Evolutionary conservation across 1,140 invertebrate genomes (phyloP), one percentile per base, ranked within the genome.

Genomic region (Zaprionus kolodkinae): DNA sequence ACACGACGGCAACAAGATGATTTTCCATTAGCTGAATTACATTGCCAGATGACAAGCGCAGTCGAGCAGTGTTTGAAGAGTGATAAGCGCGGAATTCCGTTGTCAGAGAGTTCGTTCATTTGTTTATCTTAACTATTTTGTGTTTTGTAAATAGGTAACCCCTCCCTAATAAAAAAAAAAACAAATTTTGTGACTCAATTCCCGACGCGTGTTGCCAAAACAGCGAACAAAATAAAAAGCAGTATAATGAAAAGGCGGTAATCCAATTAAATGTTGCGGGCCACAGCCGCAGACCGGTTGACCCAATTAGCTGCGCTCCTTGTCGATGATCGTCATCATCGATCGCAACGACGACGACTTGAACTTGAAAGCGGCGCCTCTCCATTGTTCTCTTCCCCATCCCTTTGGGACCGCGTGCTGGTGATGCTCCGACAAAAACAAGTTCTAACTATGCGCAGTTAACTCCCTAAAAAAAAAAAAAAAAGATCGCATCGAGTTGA

Each of bases 341-440:
- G 65, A 54, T 68, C 38, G 59, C 60, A 59, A 64, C 33, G 79
- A 62, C 73, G 48, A n/a, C 45, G 59, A 65, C 63, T 74, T 83
- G 84, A 88, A 87, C 84, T 87, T 87, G 81, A 88, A 89, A 78
- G 84, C 84, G 84, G 84, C 84, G 84, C 84, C 84, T 88, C 73
- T 40, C 85, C 73, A 88, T 88, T 88, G 85, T 88, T 75, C 77
- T 87, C 45, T 82, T 36, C 50, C 36, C 52, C 12, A 45, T 67
- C 54, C 43, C 74, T 57, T 45, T 50, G 27, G 33, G 33, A 33
- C 9, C 13, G 27, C 38, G 30, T 17, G 21, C 6, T 43, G 5
- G 17, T 35, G 11, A 30, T 35, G 45, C 56, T 71, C 60, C 45
- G 11, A 62, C 57, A 87, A 88, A 87, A 87, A 88, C 84, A 84